Conservation (phyloP, 2,797 vertebrate genomes). For the Paratrypauchen microcephalus region DNA sequence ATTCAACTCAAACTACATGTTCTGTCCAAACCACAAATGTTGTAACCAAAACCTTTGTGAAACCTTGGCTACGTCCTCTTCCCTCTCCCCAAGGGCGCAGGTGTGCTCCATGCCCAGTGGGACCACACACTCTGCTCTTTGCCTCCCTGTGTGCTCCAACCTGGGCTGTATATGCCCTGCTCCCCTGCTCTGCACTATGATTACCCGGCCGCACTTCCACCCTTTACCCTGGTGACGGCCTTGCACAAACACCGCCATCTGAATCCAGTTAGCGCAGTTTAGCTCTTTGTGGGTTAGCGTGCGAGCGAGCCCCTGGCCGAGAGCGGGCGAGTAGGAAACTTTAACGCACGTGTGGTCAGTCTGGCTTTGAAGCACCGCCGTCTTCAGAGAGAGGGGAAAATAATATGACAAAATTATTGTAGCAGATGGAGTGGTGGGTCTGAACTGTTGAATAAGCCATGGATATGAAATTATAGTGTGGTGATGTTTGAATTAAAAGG, state of each 20-base stretch:
- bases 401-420: constrained; percentile 72
- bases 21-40: constrained; percentile 36
- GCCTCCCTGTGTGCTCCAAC: constrained; percentile 56
- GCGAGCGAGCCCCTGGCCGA: constrained; percentile 51
- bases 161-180: constrained; percentile 56
- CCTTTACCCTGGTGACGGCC: constrained; percentile 59
- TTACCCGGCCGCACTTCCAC: constrained; percentile 71
- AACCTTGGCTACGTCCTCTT: constrained; percentile 55
- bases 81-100: constrained; percentile 62
- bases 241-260: constrained; percentile 77
- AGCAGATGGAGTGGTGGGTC: constrained; percentile 72
- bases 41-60: constrained; percentile 47
- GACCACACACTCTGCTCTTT: constrained; percentile 74
- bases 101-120: constrained; percentile 62
- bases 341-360: constrained; percentile 76
- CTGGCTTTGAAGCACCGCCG: constrained; percentile 64
- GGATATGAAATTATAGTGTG: constrained; percentile 68
- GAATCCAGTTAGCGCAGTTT: constrained; percentile 67
- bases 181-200: constrained; percentile 67
- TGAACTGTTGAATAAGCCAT: constrained; percentile 59
- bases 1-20: constrained; percentile 35
- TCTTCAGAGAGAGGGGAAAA: constrained; percentile 51
- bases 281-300: constrained; percentile 60
- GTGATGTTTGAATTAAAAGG: constrained; percentile 12
- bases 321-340: constrained; percentile 70